Conservation (phyloP, 2,797 vertebrate species). For the Malurus leucopterus region DNA sequence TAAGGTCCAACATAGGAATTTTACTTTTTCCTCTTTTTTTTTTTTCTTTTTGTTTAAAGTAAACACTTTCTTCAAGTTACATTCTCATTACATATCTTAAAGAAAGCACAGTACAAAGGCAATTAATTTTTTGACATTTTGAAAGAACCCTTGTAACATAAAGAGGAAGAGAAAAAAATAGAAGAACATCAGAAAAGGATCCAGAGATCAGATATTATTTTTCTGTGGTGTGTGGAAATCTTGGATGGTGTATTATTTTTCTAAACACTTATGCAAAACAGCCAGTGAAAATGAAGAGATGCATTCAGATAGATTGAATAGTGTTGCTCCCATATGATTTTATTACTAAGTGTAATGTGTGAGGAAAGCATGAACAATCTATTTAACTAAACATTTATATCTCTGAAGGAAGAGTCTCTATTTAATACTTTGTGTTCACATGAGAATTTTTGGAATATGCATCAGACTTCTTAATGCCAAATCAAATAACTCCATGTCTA, state of each 20-base stretch:
- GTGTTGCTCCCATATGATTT: neutral
- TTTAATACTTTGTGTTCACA: neutral
- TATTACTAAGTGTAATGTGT: neutral
- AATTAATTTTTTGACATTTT: neutral
- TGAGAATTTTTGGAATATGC: neutral
- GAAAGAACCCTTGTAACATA: neutral
- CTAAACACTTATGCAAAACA: neutral
- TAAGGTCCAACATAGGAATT: neutral
- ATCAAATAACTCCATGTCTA: neutral
- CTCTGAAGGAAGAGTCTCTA: neutral
- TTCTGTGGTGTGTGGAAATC: neutral
- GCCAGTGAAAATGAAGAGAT: neutral
- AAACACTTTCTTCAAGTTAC: neutral
- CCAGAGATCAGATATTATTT: neutral
- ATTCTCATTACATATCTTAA: neutral
- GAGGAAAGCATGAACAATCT: neutral
- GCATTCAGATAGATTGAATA: neutral
- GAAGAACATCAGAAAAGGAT: neutral
- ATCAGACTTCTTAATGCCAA: neutral
- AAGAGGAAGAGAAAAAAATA: neutral
- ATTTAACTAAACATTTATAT: neutral
- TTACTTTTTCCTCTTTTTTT: neutral
- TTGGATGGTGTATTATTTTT: neutral
- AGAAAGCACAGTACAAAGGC: neutral
- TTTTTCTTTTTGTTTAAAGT: neutral